Base-by-base conservation (phyloP, 2,797 vertebrate species). In the Anniella stebbinsi region DNA sequence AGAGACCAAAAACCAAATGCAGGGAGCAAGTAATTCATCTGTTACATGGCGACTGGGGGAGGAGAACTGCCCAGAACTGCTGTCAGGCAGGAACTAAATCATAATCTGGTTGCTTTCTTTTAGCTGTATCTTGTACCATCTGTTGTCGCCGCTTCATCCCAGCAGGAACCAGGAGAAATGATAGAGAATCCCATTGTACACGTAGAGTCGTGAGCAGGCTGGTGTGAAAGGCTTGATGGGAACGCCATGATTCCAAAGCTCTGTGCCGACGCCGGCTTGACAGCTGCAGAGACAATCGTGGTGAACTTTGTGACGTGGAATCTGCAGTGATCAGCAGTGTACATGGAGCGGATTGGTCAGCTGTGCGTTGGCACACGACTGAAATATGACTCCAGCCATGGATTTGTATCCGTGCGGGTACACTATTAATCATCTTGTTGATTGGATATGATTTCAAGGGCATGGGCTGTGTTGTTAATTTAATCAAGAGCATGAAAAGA, bases 1-100 rank as follows among this genome's bases (percentile, higher is more conserved):
- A 15, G 5, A n/a, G 45, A 51, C 60, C 5, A 36, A 33, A 84
- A 84, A 90, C 54, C 6, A n/a, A 17, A 66, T 0, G 33, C 9
- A 21, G 2, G 25, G 21, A 51, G 13, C 36, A 72, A 30, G 48
- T 25, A 83, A 82, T 75, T 48, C 41, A 33, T 81, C 54, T 89
- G 57, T 87, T 90, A 41, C 41, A 82, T 54, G n/a, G 57, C 51
- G 54, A 21, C 17, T 30, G 36, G 23, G 21, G 38, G 30, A 33
- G 17, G 21, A 81, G 30, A 75, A 57, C 21, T 45, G 51, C 69
- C 69, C 23, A 30, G 25, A 81, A 75, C 87, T 51, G 38, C 25
- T 87, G 82, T 66, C 69, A 84, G 57, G 84, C 33, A 63, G 41
- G 80, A 89, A 76, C 45, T n/a, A 67, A 84, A 89, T 73, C 18